Evolutionary conservation across 2,888 invertebrate genomes (phyloP), one percentile per base, ranked within the genome.

Genomic region (Venusia cambrica): DNA sequence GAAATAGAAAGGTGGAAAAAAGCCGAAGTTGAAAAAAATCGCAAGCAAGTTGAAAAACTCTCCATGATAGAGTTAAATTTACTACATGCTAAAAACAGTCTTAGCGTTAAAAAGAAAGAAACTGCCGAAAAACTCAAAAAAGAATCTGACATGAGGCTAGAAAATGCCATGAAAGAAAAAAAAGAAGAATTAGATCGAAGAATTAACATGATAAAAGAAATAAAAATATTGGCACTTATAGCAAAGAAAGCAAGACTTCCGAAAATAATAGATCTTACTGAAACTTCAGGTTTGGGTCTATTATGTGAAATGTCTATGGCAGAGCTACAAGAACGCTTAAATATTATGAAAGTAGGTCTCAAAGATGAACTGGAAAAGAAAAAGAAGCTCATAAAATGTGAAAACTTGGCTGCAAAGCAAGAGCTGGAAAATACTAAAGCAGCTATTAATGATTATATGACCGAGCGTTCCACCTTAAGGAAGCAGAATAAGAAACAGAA

Each of bases 291-390:
- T 18, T 52, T 90, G 6, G 91, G 91, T 1, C 71, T 91, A 5
- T 54, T 91, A 11, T 89, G 90, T 62, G 91, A 92, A 75, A 91
- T 92, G 91, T 91, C 91, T 1, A 79, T 91, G 25, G 89, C 89
- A 3, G 91, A 92, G 65, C 57, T 91, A 26, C 88, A 89, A 55
- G 90, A 91, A 60, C 73, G 89, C 30, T 55, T 91, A 15, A 61
- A 51, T 29, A 54, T 79, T 10, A 67, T 89, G 49, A 90, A 89
- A 63, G 75, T 89, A 13, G 71, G 73, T 7, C 64, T 90, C 39
- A 67, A 85, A 41, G 87, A 89, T 35, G 89, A 90, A 55, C 53
- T 91, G 8, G 79, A 89, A 32, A 70, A 57, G 22, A 89, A 89
- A 52, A 81, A 68, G 42, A 62, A 63, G 30, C 22, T 44, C n/a